These are phyloP conservation scores for Oligia strigilis DNA, from an alignment of 2,888 invertebrate species.

Conservation along the genomic window DNA sequence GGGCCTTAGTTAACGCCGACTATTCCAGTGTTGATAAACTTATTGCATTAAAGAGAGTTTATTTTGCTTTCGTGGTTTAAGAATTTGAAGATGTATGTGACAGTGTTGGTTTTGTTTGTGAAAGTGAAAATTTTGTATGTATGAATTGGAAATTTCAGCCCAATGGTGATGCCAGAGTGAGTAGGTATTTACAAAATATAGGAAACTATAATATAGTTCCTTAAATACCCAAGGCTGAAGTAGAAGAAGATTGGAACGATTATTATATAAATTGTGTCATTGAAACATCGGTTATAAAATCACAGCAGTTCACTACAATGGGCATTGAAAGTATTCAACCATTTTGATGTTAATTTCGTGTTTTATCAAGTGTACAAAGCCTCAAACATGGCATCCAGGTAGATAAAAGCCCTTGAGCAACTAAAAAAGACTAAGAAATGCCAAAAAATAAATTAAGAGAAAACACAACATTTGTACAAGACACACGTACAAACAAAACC, in stretches of 20 bases:
- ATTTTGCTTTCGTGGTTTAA: slow-evolving; percentile 14
- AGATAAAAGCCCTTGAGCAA: background rate
- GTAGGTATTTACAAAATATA: background rate
- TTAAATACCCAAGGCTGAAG: background rate
- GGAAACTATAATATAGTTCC: background rate
- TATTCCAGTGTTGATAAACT: slow-evolving; percentile 57
- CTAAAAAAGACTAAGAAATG: background rate
- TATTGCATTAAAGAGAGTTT: slow-evolving; percentile 39
- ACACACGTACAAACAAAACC: slow-evolving; percentile 22
- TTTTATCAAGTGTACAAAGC: background rate
- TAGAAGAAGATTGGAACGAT: background rate
- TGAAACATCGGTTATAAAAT: background rate
- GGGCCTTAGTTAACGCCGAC: slow-evolving; percentile 61
- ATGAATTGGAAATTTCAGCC: background rate
- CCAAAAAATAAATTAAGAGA: background rate
- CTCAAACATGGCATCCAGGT: background rate
- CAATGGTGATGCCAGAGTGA: background rate
- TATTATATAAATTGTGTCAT: background rate
- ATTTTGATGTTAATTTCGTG: background rate
- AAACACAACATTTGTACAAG: slow-evolving; percentile 34
- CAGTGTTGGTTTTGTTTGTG: background rate
- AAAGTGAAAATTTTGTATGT: background rate
- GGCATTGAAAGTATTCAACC: background rate
- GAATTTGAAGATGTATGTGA: background rate
- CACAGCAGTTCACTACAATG: background rate